phyloP scores from a whole-genome alignment of 64 coral and sea anemone species.

The Actinia tenebrosa region DNA sequence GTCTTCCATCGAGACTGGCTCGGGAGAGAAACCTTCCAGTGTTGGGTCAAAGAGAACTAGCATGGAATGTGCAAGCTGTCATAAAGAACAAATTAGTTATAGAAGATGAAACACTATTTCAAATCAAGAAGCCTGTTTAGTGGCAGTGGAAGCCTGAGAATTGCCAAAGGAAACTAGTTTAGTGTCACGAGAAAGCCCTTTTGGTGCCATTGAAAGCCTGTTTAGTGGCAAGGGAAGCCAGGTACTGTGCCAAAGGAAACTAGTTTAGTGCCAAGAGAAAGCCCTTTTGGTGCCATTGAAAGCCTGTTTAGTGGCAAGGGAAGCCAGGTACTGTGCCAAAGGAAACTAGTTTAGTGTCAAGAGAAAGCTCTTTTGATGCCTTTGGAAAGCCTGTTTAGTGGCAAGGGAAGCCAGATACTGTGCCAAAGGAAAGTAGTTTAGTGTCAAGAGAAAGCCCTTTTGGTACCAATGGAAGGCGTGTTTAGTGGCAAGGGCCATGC shows the following conservation, averaged over 20 bases:
- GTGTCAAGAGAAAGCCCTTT: not conserved
- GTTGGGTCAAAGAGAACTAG: conserved; percentile 91
- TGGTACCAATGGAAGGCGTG: not conserved
- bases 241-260: not conserved
- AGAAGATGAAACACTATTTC: not conserved
- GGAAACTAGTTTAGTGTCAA: not conserved
- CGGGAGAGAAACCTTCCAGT: conserved; percentile 64
- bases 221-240: not conserved
- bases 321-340: not conserved
- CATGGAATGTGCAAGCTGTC: conserved; percentile 75
- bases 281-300: not conserved
- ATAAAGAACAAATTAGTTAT: not conserved
- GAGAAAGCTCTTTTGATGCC: no score
- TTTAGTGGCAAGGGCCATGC: not conserved
- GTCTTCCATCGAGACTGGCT: conserved; percentile 38
- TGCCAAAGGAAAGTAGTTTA: not conserved
- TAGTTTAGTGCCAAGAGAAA: not conserved
- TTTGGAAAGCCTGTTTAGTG: not conserved
- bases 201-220: not conserved
- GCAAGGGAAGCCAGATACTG: not conserved
- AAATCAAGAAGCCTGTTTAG: not conserved
- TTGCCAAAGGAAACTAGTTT: not conserved
- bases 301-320: not conserved
- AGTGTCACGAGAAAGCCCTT: not conserved
- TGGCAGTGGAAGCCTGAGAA: not conserved